These are phyloP conservation scores for Oreochromis mossambicus DNA, from an alignment of 2,797 vertebrate species.

Conservation along the genomic window DNA sequence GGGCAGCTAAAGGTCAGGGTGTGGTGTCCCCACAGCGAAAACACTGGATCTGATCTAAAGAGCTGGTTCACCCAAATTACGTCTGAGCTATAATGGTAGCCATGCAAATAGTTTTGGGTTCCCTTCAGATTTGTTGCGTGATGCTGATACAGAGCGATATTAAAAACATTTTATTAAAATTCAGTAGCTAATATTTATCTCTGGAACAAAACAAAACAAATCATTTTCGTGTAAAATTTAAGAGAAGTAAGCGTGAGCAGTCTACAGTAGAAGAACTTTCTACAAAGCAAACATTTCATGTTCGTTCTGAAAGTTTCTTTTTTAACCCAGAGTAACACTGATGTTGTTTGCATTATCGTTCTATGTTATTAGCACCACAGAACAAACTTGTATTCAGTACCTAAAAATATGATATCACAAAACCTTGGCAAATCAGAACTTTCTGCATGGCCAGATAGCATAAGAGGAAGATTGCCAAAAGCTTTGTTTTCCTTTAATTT, in stretches of 20 bases:
- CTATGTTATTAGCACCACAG: background rate
- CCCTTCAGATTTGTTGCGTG: background rate
- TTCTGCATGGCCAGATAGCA: background rate
- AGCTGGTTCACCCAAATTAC: background rate
- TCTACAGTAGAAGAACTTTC: background rate
- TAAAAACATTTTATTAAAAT: background rate
- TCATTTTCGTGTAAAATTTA: background rate
- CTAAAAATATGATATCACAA: background rate
- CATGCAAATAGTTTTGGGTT: background rate
- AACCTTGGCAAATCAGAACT: background rate
- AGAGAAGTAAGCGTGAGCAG: background rate
- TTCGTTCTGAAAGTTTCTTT: background rate
- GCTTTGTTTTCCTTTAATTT: background rate
- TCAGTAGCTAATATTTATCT: background rate
- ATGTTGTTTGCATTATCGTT: background rate
- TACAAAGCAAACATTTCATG: background rate
- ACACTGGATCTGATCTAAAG: background rate
- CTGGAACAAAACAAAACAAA: too few relatives aligned
- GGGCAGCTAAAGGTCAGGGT: slow-evolving; percentile 10
- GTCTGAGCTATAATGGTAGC: background rate
- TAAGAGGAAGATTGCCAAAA: background rate
- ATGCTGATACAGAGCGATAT: background rate
- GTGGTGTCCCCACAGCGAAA: slow-evolving; percentile 2
- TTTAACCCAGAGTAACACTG: background rate
- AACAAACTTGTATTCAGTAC: background rate